These are phyloP conservation scores for Festucalex cinctus DNA, from an alignment of 2,113 vertebrate species.

Conservation along the genomic window DNA sequence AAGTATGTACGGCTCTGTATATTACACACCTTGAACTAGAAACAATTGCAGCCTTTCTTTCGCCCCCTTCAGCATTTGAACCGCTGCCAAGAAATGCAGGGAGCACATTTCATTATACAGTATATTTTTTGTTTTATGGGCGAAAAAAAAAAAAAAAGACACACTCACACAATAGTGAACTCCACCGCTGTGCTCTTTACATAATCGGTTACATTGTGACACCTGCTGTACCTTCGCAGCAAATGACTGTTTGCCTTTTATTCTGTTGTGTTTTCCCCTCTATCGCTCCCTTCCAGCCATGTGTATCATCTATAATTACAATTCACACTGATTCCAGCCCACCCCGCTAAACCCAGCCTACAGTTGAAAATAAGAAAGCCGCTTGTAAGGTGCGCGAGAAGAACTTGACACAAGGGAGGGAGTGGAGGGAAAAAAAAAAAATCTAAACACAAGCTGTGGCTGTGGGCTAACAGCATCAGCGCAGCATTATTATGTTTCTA, in stretches of 20 bases:
- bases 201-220: constrained; percentile 72
- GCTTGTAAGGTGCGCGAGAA: constrained; percentile 58
- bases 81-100: constrained; percentile 59
- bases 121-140: constrained; percentile 49
- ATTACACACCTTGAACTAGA: constrained; percentile 76
- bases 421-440: constrained; percentile 24
- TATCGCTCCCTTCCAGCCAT: constrained; percentile 67
- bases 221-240: constrained; percentile 59
- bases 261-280: constrained; percentile 60
- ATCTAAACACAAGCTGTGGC: constrained; percentile 47
- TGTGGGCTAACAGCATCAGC: constrained; percentile 54
- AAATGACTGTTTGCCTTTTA: constrained; percentile 72
- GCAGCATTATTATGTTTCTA: constrained; percentile 74
- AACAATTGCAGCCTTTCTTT: constrained; percentile 69
- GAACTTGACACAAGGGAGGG: constrained; percentile 51
- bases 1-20: constrained; percentile 72
- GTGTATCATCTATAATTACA: constrained; percentile 71
- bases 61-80: constrained; percentile 67
- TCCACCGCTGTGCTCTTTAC: constrained; percentile 59
- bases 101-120: constrained; percentile 53
- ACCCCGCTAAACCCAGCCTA: constrained; percentile 56
- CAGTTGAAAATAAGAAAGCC: constrained; percentile 56
- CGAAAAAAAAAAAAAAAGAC: constrained; percentile 38
- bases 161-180: constrained; percentile 46
- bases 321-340: constrained; percentile 61